Evolutionary conservation across 2,888 invertebrate genomes (phyloP).

Genomic region (Pteria penguin): DNA sequence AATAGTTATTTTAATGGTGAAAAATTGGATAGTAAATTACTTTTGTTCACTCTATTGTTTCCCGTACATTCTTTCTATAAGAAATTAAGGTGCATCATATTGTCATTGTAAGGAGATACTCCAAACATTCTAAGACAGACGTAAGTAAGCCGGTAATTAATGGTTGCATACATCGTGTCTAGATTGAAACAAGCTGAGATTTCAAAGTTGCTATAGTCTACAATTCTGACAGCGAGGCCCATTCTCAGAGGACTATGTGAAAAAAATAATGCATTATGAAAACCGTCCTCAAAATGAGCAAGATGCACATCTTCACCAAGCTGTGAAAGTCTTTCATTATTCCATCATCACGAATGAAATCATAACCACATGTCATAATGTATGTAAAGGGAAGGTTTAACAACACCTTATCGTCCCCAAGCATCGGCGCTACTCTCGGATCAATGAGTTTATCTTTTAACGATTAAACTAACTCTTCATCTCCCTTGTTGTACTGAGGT

Average conservation of each 20-base stretch:
- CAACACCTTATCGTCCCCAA: conserved; percentile 68
- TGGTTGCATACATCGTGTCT: too few relatives aligned
- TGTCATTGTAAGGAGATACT: too few relatives aligned
- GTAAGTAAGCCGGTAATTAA: too few relatives aligned
- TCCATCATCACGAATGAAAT: conserved; percentile 78
- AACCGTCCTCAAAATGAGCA: conserved; percentile 61
- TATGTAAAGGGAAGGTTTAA: conserved; percentile 72
- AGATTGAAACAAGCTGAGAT: too few relatives aligned
- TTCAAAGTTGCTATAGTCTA: too few relatives aligned
- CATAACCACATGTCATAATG: conserved; percentile 76
- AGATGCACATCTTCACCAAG: conserved; percentile 64
- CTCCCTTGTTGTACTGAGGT: conserved; percentile 33
- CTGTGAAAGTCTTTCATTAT: conserved; percentile 70
- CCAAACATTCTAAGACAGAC: too few relatives aligned
- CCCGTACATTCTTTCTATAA: too few relatives aligned
- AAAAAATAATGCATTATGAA: conserved; percentile 64
- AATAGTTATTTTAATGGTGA: too few relatives aligned
- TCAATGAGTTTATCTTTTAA: conserved; percentile 51
- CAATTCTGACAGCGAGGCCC: conserved; percentile 52
- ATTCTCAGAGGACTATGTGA: conserved; percentile 59
- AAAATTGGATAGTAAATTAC: too few relatives aligned
- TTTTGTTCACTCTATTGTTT: too few relatives aligned
- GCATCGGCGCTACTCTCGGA: conserved; percentile 73
- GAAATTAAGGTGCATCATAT: too few relatives aligned
- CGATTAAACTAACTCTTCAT: conserved; percentile 45